These are phyloP conservation scores for Aurelia aurita DNA, from an alignment of 30 jellyfish, hydroid and myxozoan genomes.

Conservation along the genomic window DNA sequence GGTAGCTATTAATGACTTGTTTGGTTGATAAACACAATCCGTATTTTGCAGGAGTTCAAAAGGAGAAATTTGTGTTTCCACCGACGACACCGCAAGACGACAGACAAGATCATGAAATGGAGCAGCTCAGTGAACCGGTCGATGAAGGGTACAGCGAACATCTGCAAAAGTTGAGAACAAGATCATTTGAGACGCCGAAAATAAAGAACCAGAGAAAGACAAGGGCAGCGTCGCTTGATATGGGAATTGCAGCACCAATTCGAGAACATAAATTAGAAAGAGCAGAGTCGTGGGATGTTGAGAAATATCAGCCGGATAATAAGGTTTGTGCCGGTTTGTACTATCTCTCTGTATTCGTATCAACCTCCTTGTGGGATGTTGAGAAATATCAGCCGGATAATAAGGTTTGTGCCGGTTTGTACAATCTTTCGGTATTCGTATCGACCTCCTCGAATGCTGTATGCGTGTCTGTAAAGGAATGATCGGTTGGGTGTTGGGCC, in stretches of 20 bases:
- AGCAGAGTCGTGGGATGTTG: conserved; percentile 70
- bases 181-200: conserved; percentile 49
- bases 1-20: no score
- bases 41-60: conserved; percentile 2
- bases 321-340: conserved; percentile 38
- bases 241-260: conserved; percentile 6
- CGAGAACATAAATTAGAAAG: conserved; percentile 51
- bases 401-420: conserved; percentile 12
- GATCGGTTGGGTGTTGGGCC: no score
- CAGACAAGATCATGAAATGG: conserved; percentile 19
- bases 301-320: conserved; percentile 7
- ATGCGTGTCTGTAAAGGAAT: no score
- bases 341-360: background rate
- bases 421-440: background rate
- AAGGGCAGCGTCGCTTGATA: conserved; percentile 51
- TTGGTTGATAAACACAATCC: no score
- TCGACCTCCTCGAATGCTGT: no score
- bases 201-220: conserved; percentile 12
- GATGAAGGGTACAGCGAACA: conserved; percentile 57
- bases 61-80: conserved; percentile 19
- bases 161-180: conserved; percentile 42
- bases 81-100: conserved; percentile 7
- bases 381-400: conserved; percentile 18
- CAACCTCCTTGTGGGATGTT: conserved; percentile 64
- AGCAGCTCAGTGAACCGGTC: background rate